Base-by-base conservation (phyloP, 2,888 invertebrate genomes). In the Synanthedon myopaeformis region DNA sequence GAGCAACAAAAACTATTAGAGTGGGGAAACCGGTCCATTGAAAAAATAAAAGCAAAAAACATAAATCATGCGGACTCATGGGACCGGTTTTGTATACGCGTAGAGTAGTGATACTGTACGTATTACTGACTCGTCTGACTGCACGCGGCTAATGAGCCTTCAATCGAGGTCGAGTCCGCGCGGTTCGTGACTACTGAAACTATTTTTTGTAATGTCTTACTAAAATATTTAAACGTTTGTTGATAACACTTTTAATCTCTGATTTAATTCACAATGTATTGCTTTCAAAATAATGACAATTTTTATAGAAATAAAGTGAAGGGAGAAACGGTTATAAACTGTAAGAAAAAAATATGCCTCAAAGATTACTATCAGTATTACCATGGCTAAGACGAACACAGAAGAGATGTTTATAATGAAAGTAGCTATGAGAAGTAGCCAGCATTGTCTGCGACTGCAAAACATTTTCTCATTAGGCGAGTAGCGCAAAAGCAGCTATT, bases 11-110 rank as follows among this genome's bases (percentile, higher is more conserved):
- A 79, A 78, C 63, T 56, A 59, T 56, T 62, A 56, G 61, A 62
- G 58, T n/a, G 74, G 74, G 72, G 67, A 70, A 84, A 82, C 85
- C 80, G 80, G 84, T 82, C 70, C 64, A 55, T 63, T 61, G 62
- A 73, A 75, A 76, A 82, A 78, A 72, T 79, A 71, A 75, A 78
- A 70, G 73, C 74, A 67, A 73, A 35, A 76, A 68, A 74, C 80
- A 84, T 86, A 85, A 85, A 84, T 86, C 84, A 85, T 83, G 80
- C 76, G 70, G 79, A 75, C 76, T 79, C 83, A 80, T 78, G 79
- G 79, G 73, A 78, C 79, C 79, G 80, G 79, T 80, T 76, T 66
- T 65, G 23, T 23, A 63, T 67, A 70, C 66, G 71, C 35, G 35
- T 35, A 35, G 8, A 35, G 35, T 35, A 10, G 35, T 10, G 35